phyloP scores from a whole-genome alignment of 2,888 invertebrate genomes.

The Cephus rjabovi region DNA sequence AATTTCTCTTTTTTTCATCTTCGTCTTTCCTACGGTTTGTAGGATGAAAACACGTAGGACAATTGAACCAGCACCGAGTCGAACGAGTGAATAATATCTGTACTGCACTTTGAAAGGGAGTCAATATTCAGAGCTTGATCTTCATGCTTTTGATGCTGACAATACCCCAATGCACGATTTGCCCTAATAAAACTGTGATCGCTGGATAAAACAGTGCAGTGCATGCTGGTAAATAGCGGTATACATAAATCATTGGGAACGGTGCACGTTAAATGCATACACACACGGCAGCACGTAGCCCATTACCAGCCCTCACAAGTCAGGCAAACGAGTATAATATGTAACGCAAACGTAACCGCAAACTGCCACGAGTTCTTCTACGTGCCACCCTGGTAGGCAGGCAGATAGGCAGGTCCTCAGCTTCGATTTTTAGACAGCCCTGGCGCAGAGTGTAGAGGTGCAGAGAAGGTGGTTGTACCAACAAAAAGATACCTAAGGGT shows the following conservation, averaged over 20 bases:
- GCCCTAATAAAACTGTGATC: conserved; percentile 63
- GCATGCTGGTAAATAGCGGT: conserved; percentile 64
- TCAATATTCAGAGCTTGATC: neutral
- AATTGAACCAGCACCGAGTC: too few relatives aligned
- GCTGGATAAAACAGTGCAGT: conserved; percentile 60
- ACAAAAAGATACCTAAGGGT: too few relatives aligned
- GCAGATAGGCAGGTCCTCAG: conserved; percentile 21
- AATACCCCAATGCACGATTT: conserved; percentile 56
- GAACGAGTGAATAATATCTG: too few relatives aligned
- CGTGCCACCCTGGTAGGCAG: too few relatives aligned
- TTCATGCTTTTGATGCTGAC: conserved; percentile 38
- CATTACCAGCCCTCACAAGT: conserved; percentile 21
- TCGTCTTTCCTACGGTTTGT: too few relatives aligned
- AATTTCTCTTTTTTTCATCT: too few relatives aligned
- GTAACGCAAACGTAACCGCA: conserved; percentile 42
- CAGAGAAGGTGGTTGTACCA: too few relatives aligned
- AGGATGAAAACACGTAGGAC: too few relatives aligned
- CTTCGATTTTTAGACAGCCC: conserved; percentile 7
- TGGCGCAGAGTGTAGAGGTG: too few relatives aligned
- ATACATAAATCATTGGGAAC: conserved; percentile 64
- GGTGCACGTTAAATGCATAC: conserved; percentile 54
- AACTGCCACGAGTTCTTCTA: neutral
- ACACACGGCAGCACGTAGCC: conserved; percentile 42
- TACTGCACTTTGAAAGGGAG: too few relatives aligned
- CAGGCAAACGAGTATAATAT: conserved; percentile 45